Conservation (phyloP, 2,888 invertebrate species). For the Chorisops tibialis region DNA sequence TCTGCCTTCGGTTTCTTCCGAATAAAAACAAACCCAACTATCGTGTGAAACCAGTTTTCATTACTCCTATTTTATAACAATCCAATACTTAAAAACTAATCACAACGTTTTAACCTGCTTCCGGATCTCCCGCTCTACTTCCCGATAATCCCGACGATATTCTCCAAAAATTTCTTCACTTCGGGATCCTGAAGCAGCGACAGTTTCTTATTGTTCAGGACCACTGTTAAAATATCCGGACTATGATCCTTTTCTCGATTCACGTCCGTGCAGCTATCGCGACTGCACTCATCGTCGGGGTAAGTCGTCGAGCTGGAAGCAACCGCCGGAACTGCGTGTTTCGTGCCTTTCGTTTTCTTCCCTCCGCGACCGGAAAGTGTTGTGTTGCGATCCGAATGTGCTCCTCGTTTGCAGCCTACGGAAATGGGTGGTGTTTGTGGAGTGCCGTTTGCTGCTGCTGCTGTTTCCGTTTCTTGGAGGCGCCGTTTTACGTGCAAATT, state of each 20-base stretch:
- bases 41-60: too few relatives aligned
- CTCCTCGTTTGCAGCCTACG: not conserved
- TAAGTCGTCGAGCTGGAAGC: not conserved
- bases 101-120: too few relatives aligned
- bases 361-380: constrained; percentile 28
- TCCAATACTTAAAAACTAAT: too few relatives aligned
- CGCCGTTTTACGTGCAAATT: constrained; percentile 49
- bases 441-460: constrained; percentile 8
- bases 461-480: constrained; percentile 41
- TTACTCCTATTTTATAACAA: too few relatives aligned
- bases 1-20: too few relatives aligned
- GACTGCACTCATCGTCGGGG: constrained; percentile 37
- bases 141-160: constrained; percentile 43
- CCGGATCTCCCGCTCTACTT: constrained; percentile 29
- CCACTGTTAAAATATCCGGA: constrained; percentile 45
- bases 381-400: not conserved
- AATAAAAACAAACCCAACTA: too few relatives aligned
- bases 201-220: constrained; percentile 45
- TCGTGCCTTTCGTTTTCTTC: constrained; percentile 28
- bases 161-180: constrained; percentile 43
- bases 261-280: constrained; percentile 35
- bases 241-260: constrained; percentile 44
- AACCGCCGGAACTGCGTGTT: constrained; percentile 21
- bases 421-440: not conserved
- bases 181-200: constrained; percentile 45